Percentiles rank a stretch among this genome's conserved stretches.
Evolutionary conservation across 1,140 invertebrate genomes (phyloP).

Genomic region (Cydia amplana): DNA sequence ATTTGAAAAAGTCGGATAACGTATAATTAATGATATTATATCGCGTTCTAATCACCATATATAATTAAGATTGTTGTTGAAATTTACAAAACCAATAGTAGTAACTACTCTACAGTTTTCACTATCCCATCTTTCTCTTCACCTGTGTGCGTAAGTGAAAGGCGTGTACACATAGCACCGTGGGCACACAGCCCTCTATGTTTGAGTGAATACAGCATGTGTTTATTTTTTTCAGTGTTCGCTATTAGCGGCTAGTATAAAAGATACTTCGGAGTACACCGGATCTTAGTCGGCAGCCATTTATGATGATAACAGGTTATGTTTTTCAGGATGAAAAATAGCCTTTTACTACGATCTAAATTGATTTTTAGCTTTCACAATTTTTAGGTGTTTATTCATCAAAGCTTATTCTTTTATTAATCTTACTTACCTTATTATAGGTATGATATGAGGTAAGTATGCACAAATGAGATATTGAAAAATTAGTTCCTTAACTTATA

Average conservation of each 20-base stretch:
- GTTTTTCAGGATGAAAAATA: constrained; percentile 48
- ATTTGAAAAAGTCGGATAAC: too few relatives aligned
- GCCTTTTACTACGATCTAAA: neutral
- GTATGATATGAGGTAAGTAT: too few relatives aligned
- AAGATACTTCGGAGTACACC: constrained; percentile 56
- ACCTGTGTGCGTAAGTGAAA: constrained; percentile 63
- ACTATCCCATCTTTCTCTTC: constrained; percentile 38
- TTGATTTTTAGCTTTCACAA: too few relatives aligned
- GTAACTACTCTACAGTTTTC: constrained; percentile 42
- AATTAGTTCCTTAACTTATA: too few relatives aligned
- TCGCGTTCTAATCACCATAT: too few relatives aligned
- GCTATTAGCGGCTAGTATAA: constrained; percentile 69
- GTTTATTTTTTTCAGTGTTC: constrained; percentile 54
- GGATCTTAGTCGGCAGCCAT: constrained; percentile 64
- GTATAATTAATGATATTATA: too few relatives aligned
- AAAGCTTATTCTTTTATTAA: too few relatives aligned
- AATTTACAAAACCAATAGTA: too few relatives aligned
- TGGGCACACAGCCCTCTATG: constrained; percentile 44
- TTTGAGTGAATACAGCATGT: constrained; percentile 60
- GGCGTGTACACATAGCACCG: constrained; percentile 57
- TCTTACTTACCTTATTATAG: too few relatives aligned
- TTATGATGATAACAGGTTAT: constrained; percentile 49
- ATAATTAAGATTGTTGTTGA: too few relatives aligned
- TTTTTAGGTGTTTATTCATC: too few relatives aligned
- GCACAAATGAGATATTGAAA: too few relatives aligned